These are phyloP conservation scores for Spinus pinus DNA, from an alignment of 2,797 vertebrate genomes.

Conservation along the genomic window DNA sequence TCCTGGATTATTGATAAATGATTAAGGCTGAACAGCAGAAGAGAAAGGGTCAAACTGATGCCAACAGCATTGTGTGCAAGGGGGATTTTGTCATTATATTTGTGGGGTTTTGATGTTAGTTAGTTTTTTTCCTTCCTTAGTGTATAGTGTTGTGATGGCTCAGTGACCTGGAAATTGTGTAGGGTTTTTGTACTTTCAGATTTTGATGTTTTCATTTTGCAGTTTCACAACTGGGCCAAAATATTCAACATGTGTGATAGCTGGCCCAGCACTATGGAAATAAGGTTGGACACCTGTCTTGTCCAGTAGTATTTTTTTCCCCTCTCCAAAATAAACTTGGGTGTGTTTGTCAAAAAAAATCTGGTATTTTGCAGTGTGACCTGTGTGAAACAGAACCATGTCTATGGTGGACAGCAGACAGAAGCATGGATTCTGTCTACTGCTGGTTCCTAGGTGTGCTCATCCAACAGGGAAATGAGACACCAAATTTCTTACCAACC, in stretches of 20 bases:
- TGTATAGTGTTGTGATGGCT: neutral
- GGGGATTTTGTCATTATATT: neutral
- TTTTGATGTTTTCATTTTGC: neutral
- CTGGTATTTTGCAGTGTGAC: neutral
- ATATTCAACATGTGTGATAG: neutral
- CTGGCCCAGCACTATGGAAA: neutral
- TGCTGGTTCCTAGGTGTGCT: neutral
- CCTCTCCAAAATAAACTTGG: neutral
- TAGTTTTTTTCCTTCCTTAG: neutral
- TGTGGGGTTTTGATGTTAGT: neutral
- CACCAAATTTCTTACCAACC: neutral
- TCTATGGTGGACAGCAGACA: neutral
- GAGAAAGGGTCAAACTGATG: neutral
- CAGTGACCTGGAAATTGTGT: neutral
- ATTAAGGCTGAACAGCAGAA: neutral
- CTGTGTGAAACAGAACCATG: accelerated
- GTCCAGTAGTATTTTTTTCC: neutral
- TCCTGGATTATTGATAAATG: neutral
- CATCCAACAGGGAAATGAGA: neutral
- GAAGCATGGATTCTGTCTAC: neutral
- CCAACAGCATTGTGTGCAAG: neutral
- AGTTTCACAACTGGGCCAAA: neutral
- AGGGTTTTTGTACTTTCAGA: neutral
- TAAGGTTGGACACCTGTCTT: accelerated
- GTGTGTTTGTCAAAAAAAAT: neutral